phyloP scores from a whole-genome alignment of 2,797 vertebrate species.

The Liasis olivaceus region DNA sequence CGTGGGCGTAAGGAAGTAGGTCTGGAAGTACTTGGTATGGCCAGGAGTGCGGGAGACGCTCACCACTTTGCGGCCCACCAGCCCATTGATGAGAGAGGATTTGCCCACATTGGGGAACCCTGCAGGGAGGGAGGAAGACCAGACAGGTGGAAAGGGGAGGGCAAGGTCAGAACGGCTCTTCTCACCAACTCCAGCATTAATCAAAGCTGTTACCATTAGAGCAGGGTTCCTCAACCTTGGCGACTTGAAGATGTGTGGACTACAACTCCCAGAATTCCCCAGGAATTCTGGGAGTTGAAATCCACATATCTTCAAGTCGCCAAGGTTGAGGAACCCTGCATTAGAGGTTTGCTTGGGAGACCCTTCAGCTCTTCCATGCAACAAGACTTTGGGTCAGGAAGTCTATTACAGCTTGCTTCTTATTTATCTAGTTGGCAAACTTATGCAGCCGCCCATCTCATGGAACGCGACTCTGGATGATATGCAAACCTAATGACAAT shows the following conservation, averaged over 20 bases:
- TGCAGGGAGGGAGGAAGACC: slow-evolving; percentile 50
- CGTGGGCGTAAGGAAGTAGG: slow-evolving; percentile 89
- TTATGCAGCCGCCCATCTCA: background rate
- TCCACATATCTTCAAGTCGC: too few relatives aligned
- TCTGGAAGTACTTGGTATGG: slow-evolving; percentile 97
- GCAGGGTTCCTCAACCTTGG: too few relatives aligned
- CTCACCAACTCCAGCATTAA: background rate
- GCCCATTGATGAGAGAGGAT: slow-evolving; percentile 89
- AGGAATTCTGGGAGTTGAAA: too few relatives aligned
- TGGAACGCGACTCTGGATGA: too few relatives aligned
- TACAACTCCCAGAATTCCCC: background rate
- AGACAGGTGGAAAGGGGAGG: background rate
- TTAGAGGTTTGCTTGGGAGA: background rate
- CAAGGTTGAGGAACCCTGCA: background rate
- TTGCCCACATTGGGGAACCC: slow-evolving; percentile 93
- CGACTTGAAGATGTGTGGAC: too few relatives aligned
- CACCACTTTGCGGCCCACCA: slow-evolving; percentile 90
- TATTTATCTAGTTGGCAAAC: background rate
- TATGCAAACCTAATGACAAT: too few relatives aligned
- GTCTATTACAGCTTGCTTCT: background rate
- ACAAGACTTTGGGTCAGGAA: background rate
- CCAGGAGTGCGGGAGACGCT: slow-evolving; percentile 92
- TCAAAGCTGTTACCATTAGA: background rate
- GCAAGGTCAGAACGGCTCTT: background rate
- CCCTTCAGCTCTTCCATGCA: background rate